Evolutionary conservation across 2,113 vertebrate species (phyloP), one percentile per base, ranked within the genome.

Genomic region (Tragelaphus buxtoni): DNA sequence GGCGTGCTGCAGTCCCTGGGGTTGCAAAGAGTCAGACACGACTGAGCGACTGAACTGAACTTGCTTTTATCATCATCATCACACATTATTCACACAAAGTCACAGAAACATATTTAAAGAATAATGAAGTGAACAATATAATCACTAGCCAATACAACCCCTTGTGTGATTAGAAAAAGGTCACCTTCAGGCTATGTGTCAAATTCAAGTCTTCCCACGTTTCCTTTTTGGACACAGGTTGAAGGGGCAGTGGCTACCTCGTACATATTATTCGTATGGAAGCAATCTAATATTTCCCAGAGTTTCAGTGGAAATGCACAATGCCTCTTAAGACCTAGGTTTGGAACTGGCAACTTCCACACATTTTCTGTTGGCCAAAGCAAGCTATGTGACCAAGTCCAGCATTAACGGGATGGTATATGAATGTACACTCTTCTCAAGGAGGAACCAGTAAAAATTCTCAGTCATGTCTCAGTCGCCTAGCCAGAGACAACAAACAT

Each of bases 11-110:
- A 69, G 9, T 39, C 18, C n/a, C 35, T 69, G 1, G 9, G 65
- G n/a, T 69, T 0, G 0, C n/a, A 69, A 69, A 69, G n/a, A 69
- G n/a, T 69, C 0, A 0, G 65, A 22, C 65, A 69, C 0, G 2
- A 69, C 65, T 69, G 18, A 69, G 18, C 4, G 65, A 69, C 18
- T 35, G 4, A 69, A 69, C 65, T 69, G 18, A 69, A 69, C n/a
- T 69, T 39, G n/a, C n/a, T 39, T 69, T 35, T 39, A 30, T 13
- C 4, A 58, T 77, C 22, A 86, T 58, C 1, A 88, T 83, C 45
- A 79, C 1, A 2, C 2, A n/a, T 82, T 45, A 84, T 39, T 49
- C 9, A n/a, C 51, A 53, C 32, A 95, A 82, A 95, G 47, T 86
- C 14, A 9, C 51, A 55, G 13, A 49, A 39, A 61, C 17, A 69